Evolutionary conservation across 2,797 vertebrate species (phyloP).

Genomic region (Mus caroli): DNA sequence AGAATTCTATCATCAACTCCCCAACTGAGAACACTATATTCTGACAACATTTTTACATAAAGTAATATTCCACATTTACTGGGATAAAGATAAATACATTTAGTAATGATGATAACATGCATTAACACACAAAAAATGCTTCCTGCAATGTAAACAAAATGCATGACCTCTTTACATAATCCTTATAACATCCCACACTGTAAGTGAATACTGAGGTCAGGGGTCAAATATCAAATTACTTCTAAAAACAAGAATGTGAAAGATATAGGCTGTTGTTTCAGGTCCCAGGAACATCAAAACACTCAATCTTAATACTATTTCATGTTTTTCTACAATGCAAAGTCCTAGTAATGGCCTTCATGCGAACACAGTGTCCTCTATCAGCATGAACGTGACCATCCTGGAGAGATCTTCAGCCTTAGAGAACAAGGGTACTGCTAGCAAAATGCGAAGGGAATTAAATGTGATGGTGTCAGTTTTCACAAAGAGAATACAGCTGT

Average conservation of each 20-base stretch:
- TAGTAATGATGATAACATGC: neutral
- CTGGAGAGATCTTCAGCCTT: neutral
- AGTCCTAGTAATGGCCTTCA: neutral
- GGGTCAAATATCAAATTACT: neutral
- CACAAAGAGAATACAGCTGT: conserved; percentile 5
- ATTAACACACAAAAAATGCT: conserved; percentile 2
- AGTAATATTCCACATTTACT: conserved; percentile 3
- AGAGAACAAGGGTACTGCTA: neutral
- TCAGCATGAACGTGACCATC: neutral
- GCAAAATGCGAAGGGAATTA: neutral
- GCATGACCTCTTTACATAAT: neutral
- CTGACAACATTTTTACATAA: neutral
- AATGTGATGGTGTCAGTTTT: neutral
- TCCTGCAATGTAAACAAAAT: neutral
- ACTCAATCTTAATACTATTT: neutral
- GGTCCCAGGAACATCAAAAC: neutral
- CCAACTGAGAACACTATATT: neutral
- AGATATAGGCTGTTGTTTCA: neutral
- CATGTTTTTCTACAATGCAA: neutral
- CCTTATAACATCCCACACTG: neutral
- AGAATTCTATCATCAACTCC: neutral
- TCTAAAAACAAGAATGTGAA: neutral
- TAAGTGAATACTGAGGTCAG: neutral
- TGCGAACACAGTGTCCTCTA: neutral
- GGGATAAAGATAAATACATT: neutral